phyloP scores from a whole-genome alignment of 1,140 invertebrate genomes.

The Vanessa atalanta region DNA sequence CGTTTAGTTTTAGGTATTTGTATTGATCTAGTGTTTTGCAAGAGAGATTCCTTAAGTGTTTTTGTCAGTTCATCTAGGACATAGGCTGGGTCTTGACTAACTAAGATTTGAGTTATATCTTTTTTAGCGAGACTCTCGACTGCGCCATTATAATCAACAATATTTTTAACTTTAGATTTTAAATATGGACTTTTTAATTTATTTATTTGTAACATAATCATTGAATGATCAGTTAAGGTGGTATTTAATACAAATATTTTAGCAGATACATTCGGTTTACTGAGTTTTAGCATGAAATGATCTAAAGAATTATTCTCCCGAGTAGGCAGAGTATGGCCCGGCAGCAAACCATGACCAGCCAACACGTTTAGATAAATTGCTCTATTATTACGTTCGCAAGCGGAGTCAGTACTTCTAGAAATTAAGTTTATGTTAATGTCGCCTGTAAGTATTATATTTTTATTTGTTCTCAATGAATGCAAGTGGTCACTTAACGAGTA shows the following conservation, averaged over 20 bases:
- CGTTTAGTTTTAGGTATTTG: not conserved
- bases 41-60: not conserved
- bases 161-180: not conserved
- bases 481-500: not conserved
- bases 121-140: not conserved
- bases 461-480: not conserved
- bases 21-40: not conserved
- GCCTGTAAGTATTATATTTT: not conserved
- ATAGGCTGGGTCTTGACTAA: not conserved
- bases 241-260: not conserved
- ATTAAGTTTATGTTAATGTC: slow-evolving; percentile 15
- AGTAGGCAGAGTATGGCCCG: not conserved
- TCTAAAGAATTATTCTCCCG: not conserved
- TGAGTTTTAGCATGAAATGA: not conserved
- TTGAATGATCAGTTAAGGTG: not conserved
- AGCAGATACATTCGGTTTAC: not conserved
- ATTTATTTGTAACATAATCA: slow-evolving; percentile 13
- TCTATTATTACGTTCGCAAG: not conserved
- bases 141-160: not conserved
- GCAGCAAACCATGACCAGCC: slow-evolving; percentile 6
- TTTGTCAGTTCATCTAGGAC: not conserved
- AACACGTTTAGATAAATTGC: slow-evolving; percentile 1
- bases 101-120: not conserved
- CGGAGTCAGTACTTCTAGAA: not conserved
- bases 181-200: not conserved